Conservation (phyloP, 2,113 vertebrate genomes). For the Apeltes quadracus region DNA sequence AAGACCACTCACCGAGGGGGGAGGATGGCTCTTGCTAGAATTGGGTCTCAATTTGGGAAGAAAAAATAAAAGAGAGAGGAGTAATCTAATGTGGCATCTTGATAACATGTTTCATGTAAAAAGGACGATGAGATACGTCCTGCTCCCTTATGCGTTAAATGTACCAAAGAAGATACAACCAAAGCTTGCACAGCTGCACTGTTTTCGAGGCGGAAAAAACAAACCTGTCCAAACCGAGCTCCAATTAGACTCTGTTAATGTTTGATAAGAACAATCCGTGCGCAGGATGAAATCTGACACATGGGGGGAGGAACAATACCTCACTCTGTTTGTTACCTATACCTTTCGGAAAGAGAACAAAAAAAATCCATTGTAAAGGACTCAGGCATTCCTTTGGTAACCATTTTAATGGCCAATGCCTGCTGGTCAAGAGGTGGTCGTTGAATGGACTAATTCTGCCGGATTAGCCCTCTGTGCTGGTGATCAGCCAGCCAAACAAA, state of each 20-base stretch:
- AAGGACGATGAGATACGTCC: conserved; percentile 32
- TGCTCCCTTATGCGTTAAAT: conserved; percentile 14
- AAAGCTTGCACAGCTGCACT: conserved; percentile 34
- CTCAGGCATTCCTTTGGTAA: conserved; percentile 76
- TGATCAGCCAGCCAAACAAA: conserved; percentile 69
- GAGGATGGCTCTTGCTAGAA: conserved; percentile 62
- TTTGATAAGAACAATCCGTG: conserved; percentile 71
- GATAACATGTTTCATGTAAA: conserved; percentile 61
- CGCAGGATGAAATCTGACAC: conserved; percentile 48
- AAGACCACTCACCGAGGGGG: conserved; percentile 61
- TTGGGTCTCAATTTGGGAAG: conserved; percentile 69
- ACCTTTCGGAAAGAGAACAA: conserved; percentile 26
- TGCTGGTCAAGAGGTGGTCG: conserved; percentile 73
- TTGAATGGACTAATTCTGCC: conserved; percentile 69
- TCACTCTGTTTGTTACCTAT: conserved; percentile 67
- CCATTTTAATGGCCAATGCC: conserved; percentile 72
- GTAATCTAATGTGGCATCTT: conserved; percentile 75
- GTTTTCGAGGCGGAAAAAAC: conserved; percentile 10
- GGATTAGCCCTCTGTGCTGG: conserved; percentile 68
- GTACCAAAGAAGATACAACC: conserved; percentile 28
- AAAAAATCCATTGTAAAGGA: conserved; percentile 44
- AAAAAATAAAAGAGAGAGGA: conserved; percentile 43
- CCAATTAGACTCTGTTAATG: conserved; percentile 68
- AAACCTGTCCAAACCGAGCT: conserved; percentile 17
- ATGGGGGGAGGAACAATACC: conserved; percentile 50